A percentile compares a stretch with the other conserved stretches of the same genome.
These are phyloP conservation scores for Dallia pectoralis DNA, from an alignment of 2,797 vertebrate species.

Conservation along the genomic window DNA sequence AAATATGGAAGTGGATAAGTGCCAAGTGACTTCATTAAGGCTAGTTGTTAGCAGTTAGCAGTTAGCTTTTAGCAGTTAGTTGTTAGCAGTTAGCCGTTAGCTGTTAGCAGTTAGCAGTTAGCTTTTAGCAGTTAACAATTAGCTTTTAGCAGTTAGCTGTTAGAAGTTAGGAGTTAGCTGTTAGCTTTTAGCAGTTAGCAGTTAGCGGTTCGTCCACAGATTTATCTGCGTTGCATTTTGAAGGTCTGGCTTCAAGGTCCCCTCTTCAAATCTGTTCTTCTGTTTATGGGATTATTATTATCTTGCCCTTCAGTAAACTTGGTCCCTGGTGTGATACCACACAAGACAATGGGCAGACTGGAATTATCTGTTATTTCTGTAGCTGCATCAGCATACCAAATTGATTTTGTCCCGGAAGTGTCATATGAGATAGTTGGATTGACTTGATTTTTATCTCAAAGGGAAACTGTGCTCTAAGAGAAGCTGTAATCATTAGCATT, in stretches of 20 bases:
- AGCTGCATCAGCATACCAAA: not conserved
- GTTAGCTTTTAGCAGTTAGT: no score
- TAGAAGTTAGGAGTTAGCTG: no score
- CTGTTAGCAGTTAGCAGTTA: no score
- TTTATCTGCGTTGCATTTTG: not conserved
- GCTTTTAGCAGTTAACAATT: no score
- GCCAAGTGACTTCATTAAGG: conserved; percentile 30
- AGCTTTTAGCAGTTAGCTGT: no score
- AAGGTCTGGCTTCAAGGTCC: conserved; percentile 25
- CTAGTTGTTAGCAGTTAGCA: no score
- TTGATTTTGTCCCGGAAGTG: not conserved
- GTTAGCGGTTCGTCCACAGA: conserved; percentile 10
- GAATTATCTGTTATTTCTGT: not conserved
- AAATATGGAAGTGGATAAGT: conserved; percentile 19
- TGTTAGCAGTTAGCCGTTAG: no score
- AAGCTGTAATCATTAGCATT: not conserved
- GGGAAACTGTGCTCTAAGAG: not conserved
- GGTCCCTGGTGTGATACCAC: not conserved
- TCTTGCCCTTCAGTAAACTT: not conserved
- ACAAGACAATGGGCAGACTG: not conserved
- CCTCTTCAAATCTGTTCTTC: conserved; percentile 1
- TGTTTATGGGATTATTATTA: not conserved
- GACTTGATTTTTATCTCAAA: not conserved
- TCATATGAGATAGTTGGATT: not conserved
- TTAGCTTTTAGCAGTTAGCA: no score